Base-by-base conservation (phyloP, 2,113 vertebrate species). In the Sebastes schlegelii region DNA sequence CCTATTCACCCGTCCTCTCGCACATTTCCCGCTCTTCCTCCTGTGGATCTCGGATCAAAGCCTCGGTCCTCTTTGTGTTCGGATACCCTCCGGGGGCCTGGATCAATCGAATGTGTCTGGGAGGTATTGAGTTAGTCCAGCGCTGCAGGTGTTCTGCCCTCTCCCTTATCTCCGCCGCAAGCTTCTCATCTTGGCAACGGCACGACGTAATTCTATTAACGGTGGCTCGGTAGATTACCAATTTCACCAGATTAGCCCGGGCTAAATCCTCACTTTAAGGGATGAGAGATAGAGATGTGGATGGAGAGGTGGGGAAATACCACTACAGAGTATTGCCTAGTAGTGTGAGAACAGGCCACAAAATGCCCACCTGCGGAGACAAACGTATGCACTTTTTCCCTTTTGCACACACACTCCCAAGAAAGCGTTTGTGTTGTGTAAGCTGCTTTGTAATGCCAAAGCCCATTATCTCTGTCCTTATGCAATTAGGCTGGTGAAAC, bases 401-500 rank as follows among this genome's bases (percentile, higher is more conserved):
- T 5, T 45, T 5, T 14, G 10, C 13, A 23, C 68, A 57, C 23
- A 51, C 57, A 65, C 55, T 17, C 13, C 45, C 7, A 78, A 73
- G 54, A 62, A 79, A 77, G 80, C 26, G 5, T 80, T 81, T 85
- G 55, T 65, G 81, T 82, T 10, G 81, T 80, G 76, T 92, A 93
- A 94, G 86, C 88, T 85, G 89, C 80, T 93, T 86, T 92, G 84
- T 86, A 74, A 77, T 66, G 61, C 57, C 76, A 78, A 85, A 88
- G 60, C 82, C 80, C 86, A 86, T 91, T 92, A 93, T 93, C 87
- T 81, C 58, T 80, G 64, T 76, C 74, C 82, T 89, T 80, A 81
- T 88, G 87, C 63, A 92, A 91, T 94, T 93, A 91, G 52, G 75
- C 88, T 82, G 74, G 55, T 77, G 87, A 93, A 92, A 93, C 87